phyloP scores from a whole-genome alignment of 1,140 invertebrate species.

The Chironomus tepperi region DNA sequence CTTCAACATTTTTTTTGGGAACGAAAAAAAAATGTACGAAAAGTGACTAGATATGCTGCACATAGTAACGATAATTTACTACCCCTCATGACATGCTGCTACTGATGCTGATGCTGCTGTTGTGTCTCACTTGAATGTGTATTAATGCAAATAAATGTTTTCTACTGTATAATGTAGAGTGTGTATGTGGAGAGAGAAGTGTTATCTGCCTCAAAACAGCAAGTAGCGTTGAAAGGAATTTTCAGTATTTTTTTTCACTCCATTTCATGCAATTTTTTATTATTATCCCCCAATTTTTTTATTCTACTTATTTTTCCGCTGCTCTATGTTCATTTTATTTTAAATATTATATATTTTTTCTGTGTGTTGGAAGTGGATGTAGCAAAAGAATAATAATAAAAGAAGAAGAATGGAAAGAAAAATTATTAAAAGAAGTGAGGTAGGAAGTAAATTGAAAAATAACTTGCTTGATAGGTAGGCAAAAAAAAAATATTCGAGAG shows the following conservation, averaged over 20 bases:
- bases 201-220: not conserved
- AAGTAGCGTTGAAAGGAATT: constrained; percentile 7
- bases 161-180: not conserved
- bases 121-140: constrained; percentile 12
- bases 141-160: constrained; percentile 14
- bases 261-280: constrained; percentile 14
- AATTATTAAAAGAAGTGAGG: not conserved
- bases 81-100: not conserved
- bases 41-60: no score
- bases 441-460: constrained; percentile 14
- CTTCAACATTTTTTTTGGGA: not conserved
- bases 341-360: no score
- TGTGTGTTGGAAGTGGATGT: no score
- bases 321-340: no score
- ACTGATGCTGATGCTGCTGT: not conserved
- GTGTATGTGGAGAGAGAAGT: not conserved
- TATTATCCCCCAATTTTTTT: constrained; percentile 2
- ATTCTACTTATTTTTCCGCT: not conserved
- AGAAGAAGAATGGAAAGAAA: not conserved
- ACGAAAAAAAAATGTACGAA: no score
- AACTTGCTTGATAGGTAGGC: not conserved
- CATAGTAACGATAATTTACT: no score
- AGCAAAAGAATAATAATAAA: no score
- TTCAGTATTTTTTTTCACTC: constrained; percentile 14
- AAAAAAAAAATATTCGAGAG: not conserved